Percentiles rank a stretch among this genome's conserved stretches.
Conservation (phyloP, 1,140 invertebrate species). For the Branchinecta lindahli region DNA sequence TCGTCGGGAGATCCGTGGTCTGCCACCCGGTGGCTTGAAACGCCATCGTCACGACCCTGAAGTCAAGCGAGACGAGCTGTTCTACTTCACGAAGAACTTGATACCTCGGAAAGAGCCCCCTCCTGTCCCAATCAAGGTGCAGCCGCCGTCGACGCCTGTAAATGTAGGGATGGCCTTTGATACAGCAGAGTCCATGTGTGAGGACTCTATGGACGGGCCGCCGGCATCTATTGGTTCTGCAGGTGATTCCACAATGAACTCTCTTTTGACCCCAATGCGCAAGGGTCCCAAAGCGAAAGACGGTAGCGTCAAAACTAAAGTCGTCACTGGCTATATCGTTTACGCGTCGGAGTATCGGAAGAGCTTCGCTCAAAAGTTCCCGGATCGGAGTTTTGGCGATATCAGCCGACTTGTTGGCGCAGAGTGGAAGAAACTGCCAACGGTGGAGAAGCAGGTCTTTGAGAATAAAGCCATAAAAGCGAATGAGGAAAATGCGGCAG, state of each 20-base stretch:
- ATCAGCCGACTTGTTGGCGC: conserved; percentile 87
- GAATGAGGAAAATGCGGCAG: conserved; percentile 60
- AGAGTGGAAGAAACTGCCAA: conserved; percentile 75
- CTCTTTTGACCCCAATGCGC: conserved; percentile 26
- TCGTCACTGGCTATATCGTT: conserved; percentile 93
- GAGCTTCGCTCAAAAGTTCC: conserved; percentile 72
- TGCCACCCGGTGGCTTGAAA: conserved; percentile 52
- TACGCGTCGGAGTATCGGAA: conserved; percentile 92
- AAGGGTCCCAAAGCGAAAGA: conserved; percentile 21
- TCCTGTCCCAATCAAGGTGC: conserved; percentile 14
- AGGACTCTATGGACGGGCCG: conserved; percentile 52
- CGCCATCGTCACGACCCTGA: conserved; percentile 63
- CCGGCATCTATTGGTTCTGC: conserved; percentile 54
- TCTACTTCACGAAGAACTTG: conserved; percentile 52
- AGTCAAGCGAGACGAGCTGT: conserved; percentile 85
- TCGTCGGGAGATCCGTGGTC: conserved; percentile 57
- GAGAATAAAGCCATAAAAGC: conserved; percentile 75
- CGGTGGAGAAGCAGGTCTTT: conserved; percentile 75
- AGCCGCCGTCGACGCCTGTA: conserved; percentile 15
- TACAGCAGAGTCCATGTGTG: conserved; percentile 37
- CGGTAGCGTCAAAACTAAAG: conserved; percentile 47
- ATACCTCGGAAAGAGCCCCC: conserved; percentile 16
- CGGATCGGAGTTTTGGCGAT: conserved; percentile 88
- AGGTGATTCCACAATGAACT: conserved; percentile 35
- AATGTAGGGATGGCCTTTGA: conserved; percentile 26